phyloP scores from a whole-genome alignment of 1,140 invertebrate species.

The Palaemon carinicauda region DNA sequence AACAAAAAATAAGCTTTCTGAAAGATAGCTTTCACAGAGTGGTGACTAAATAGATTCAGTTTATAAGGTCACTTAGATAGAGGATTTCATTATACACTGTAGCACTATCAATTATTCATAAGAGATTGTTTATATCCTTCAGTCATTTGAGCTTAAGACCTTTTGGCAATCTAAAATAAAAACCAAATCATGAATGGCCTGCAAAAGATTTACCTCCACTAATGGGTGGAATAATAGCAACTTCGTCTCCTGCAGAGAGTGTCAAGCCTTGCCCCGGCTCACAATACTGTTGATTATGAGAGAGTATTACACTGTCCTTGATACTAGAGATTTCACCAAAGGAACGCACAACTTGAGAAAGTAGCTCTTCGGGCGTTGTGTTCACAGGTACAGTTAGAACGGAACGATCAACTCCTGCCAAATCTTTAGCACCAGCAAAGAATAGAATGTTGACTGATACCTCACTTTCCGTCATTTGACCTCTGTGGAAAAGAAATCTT shows the following conservation, averaged over 20 bases:
- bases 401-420: constrained; percentile 42
- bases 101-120: too few species aligned
- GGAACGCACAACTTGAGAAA: constrained; percentile 27
- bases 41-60: too few species aligned
- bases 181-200: too few species aligned
- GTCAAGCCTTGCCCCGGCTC: constrained; percentile 42
- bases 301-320: constrained; percentile 49
- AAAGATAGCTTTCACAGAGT: too few species aligned
- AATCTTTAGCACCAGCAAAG: constrained; percentile 52
- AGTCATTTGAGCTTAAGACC: too few species aligned
- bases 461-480: constrained; percentile 46
- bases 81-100: too few species aligned
- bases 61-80: too few species aligned
- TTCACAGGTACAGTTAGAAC: constrained; percentile 21
- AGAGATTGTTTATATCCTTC: too few species aligned
- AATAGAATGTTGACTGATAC: constrained; percentile 42
- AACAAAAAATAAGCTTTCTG: too few species aligned
- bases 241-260: constrained; percentile 53
- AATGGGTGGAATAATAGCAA: constrained; percentile 60
- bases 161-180: too few species aligned
- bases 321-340: constrained; percentile 51
- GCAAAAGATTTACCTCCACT: constrained; percentile 51
- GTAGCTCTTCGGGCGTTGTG: constrained; percentile 34
- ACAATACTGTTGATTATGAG: constrained; percentile 58
- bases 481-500: not conserved